phyloP scores from a whole-genome alignment of 2,888 invertebrate genomes.

The Muschampia plurimacula region DNA sequence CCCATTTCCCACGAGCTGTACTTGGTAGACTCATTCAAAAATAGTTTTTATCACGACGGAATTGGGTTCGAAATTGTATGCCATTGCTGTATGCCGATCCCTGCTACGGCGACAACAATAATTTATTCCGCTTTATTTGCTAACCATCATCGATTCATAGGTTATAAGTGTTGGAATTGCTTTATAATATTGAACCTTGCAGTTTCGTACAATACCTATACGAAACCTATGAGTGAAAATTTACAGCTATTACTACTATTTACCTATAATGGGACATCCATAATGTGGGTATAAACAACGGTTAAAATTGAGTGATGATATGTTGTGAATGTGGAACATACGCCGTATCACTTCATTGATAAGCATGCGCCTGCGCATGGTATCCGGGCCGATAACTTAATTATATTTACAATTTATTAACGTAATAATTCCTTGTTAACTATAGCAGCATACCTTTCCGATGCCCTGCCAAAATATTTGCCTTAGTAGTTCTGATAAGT shows the following conservation, averaged over 20 bases:
- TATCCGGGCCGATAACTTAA: conserved; percentile 29
- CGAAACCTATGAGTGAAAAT: not conserved
- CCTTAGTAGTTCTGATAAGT: conserved; percentile 19
- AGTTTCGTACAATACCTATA: not conserved
- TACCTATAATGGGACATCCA: not conserved
- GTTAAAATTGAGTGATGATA: conserved; percentile 8
- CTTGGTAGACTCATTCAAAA: conserved; percentile 22
- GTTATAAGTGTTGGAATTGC: conserved; percentile 29
- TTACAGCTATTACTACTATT: not conserved
- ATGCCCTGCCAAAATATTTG: conserved; percentile 36
- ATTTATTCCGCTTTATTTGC: conserved; percentile 69
- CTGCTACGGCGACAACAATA: conserved; percentile 54
- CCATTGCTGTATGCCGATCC: conserved; percentile 37
- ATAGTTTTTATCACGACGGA: not conserved
- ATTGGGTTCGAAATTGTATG: conserved; percentile 19
- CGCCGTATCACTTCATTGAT: conserved; percentile 45
- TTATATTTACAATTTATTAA: conserved; percentile 37
- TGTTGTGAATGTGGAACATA: conserved; percentile 25
- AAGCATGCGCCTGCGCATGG: conserved; percentile 18
- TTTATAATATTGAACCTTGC: conserved; percentile 15
- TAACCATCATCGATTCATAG: conserved; percentile 54
- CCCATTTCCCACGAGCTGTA: conserved; percentile 54
- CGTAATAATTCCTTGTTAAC: conserved; percentile 41
- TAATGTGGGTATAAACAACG: conserved; percentile 6
- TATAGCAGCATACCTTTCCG: conserved; percentile 34